These are phyloP conservation scores for Casuarius casuarius DNA, from an alignment of 2,113 vertebrate genomes.

Conservation along the genomic window DNA sequence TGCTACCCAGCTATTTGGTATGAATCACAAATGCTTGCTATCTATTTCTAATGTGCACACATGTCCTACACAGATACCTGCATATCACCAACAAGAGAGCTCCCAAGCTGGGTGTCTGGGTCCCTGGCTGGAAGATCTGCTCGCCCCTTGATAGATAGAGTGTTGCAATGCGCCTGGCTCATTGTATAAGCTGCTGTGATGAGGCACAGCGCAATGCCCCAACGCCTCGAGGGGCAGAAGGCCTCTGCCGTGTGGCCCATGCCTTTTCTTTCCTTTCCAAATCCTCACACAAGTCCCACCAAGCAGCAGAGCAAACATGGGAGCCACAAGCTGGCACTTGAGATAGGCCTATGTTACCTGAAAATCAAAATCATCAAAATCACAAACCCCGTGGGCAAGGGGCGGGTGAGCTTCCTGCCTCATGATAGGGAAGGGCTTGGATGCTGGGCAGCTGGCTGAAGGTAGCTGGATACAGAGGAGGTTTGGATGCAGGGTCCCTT, in stretches of 20 bases:
- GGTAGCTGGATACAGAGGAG: background rate
- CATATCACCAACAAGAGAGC: background rate
- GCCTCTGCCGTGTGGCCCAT: background rate
- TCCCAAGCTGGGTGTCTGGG: background rate
- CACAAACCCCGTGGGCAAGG: rapidly evolving
- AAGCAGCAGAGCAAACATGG: background rate
- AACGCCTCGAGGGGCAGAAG: background rate
- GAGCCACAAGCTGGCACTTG: background rate
- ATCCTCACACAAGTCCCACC: background rate
- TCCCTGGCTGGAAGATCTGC: background rate
- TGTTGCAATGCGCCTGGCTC: background rate
- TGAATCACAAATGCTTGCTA: background rate
- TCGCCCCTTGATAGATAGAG: background rate
- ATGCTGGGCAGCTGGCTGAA: background rate
- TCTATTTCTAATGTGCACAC: background rate
- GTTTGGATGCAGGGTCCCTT: background rate
- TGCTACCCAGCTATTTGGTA: background rate
- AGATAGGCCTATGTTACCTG: no score
- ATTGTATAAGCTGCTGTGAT: background rate
- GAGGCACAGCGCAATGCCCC: no score
- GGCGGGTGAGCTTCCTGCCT: background rate
- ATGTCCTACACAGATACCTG: background rate
- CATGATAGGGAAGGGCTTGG: background rate
- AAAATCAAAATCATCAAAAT: background rate
- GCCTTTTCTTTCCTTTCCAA: background rate